Conservation (phyloP, 2,797 vertebrate species). For the Syncerus caffer region DNA sequence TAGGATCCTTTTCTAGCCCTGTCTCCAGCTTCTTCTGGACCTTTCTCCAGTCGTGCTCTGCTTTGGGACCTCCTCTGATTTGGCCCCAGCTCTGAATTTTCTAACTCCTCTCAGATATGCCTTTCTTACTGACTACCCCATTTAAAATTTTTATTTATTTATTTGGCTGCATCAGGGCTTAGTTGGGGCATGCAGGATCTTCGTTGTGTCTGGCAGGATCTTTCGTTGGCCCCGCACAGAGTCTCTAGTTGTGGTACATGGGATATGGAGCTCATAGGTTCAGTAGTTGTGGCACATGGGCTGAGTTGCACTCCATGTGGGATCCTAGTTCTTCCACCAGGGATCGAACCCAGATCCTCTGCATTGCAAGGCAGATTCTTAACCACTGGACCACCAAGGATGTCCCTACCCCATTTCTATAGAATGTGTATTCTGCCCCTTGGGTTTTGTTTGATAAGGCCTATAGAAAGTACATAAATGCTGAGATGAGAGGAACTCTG, state of each 20-base stretch:
- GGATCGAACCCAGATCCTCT: background rate
- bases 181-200: background rate
- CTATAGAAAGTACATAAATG: background rate
- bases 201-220: rapidly evolving
- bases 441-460: background rate
- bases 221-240: background rate
- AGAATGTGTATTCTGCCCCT: background rate
- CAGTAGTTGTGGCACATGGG: background rate
- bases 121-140: background rate
- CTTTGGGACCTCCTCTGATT: background rate
- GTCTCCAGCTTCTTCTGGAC: background rate
- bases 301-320: background rate
- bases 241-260: background rate
- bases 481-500: background rate
- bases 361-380: background rate
- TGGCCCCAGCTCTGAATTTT: background rate
- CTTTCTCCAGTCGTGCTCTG: background rate
- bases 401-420: background rate
- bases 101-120: background rate
- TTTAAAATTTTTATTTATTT: background rate
- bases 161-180: background rate
- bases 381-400: background rate
- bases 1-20: background rate
- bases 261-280: background rate
- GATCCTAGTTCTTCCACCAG: background rate